phyloP scores from a whole-genome alignment of 1,140 invertebrate species.

The Rhopalosiphum maidis region DNA sequence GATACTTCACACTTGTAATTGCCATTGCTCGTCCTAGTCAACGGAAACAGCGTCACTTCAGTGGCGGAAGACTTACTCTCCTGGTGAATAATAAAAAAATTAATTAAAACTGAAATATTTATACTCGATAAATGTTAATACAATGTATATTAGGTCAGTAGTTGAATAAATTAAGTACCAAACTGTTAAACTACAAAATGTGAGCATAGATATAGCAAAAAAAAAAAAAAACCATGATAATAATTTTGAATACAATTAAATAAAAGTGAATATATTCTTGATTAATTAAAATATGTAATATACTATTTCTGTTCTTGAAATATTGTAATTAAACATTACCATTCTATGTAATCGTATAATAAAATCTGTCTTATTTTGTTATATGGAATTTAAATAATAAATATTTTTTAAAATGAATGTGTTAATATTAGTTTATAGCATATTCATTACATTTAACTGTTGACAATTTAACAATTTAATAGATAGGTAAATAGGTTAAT shows the following conservation, averaged over 20 bases:
- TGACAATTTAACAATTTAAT: too few species aligned
- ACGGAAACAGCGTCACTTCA: slow-evolving; percentile 59
- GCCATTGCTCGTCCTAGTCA: slow-evolving; percentile 62
- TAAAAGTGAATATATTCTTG: neutral
- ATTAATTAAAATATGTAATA: too few species aligned
- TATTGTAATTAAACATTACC: neutral
- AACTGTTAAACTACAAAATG: neutral
- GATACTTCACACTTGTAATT: slow-evolving; percentile 81
- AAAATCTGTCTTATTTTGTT: neutral
- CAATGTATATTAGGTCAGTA: neutral
- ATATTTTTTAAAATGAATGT: too few species aligned
- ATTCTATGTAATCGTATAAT: neutral
- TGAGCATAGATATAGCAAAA: too few species aligned
- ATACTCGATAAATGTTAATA: neutral
- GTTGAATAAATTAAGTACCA: neutral
- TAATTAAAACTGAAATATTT: neutral
- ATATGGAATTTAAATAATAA: neutral
- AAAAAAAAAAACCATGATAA: too few species aligned
- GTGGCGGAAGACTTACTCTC: slow-evolving; percentile 59
- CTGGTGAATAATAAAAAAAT: slow-evolving; percentile 58
- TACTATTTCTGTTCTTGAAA: neutral
- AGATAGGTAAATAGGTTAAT: too few species aligned
- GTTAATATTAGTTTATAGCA: too few species aligned
- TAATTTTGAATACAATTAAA: neutral
- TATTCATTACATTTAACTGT: too few species aligned